These are phyloP conservation scores for Platynereis dumerilii DNA, from an alignment of 2,888 invertebrate genomes.

Conservation along the genomic window DNA sequence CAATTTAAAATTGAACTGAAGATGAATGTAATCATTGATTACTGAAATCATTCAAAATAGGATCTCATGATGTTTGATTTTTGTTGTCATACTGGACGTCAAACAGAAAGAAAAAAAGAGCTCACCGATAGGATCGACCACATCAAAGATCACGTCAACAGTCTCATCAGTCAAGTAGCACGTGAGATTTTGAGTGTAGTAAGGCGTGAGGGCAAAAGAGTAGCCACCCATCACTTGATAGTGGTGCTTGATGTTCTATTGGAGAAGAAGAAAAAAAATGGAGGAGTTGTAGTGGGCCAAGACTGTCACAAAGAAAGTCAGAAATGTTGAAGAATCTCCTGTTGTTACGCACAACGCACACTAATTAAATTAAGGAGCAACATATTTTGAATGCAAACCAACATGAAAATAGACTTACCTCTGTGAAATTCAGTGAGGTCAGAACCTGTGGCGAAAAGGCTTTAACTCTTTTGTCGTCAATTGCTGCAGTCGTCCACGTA, in stretches of 20 bases:
- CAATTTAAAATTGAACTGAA: too few species aligned
- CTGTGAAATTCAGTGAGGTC: neutral
- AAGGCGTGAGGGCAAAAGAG: neutral
- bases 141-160: neutral
- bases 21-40: too few species aligned
- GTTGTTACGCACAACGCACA: too few species aligned
- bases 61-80: too few species aligned
- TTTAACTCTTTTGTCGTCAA: neutral
- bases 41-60: too few species aligned
- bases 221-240: neutral
- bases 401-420: neutral
- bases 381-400: too few species aligned
- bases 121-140: neutral
- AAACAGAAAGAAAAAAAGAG: too few species aligned
- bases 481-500: neutral
- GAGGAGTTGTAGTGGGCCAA: too few species aligned
- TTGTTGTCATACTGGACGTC: too few species aligned
- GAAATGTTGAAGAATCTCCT: too few species aligned
- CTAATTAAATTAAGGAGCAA: too few species aligned
- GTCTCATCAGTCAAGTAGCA: neutral
- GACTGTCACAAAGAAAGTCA: too few species aligned
- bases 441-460: constrained; percentile 1
- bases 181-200: neutral
- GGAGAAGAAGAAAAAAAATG: neutral
- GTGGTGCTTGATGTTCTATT: neutral